Conservation (phyloP, 2,797 vertebrate genomes). For the Arrhamphus sclerolepis region DNA sequence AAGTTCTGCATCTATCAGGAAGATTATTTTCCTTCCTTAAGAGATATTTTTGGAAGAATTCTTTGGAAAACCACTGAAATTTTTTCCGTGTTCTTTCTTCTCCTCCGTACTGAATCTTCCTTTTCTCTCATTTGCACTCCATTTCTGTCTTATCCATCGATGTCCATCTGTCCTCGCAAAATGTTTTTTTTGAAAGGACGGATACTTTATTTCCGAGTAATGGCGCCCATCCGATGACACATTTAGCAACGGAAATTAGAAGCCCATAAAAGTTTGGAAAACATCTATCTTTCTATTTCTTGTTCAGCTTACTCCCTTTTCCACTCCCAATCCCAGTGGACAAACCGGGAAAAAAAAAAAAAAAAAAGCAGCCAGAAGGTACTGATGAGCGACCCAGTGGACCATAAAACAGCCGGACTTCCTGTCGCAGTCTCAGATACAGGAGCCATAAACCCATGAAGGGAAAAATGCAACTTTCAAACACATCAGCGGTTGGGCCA, state of each 20-base stretch:
- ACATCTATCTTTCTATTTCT: neutral
- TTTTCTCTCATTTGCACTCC: neutral
- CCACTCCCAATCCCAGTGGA: slow-evolving; percentile 49
- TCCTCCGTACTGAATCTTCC: too few relatives aligned
- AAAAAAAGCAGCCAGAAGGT: slow-evolving; percentile 38
- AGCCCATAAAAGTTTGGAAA: slow-evolving; percentile 2
- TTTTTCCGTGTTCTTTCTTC: too few relatives aligned
- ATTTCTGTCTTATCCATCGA: neutral
- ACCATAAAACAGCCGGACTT: slow-evolving; percentile 58
- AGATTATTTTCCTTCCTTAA: too few relatives aligned
- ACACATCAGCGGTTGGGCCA: neutral
- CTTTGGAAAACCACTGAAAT: too few relatives aligned
- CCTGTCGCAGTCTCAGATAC: slow-evolving; percentile 55
- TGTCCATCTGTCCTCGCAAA: slow-evolving; percentile 1
- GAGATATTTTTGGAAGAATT: too few relatives aligned
- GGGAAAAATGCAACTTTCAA: slow-evolving; percentile 25
- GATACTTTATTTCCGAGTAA: slow-evolving; percentile 1
- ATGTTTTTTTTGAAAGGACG: too few relatives aligned
- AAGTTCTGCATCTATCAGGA: too few relatives aligned
- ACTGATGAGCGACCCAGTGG: slow-evolving; percentile 32
- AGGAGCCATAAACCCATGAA: slow-evolving; percentile 19
- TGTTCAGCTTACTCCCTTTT: slow-evolving; percentile 37
- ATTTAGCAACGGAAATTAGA: slow-evolving; percentile 3
- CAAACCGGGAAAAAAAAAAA: slow-evolving; percentile 35
- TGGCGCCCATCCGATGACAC: slow-evolving; percentile 13